Percentiles rank a stretch among this genome's conserved stretches.
Evolutionary conservation across 2,797 vertebrate genomes (phyloP).

Genomic region (Miopithecus talapoin): DNA sequence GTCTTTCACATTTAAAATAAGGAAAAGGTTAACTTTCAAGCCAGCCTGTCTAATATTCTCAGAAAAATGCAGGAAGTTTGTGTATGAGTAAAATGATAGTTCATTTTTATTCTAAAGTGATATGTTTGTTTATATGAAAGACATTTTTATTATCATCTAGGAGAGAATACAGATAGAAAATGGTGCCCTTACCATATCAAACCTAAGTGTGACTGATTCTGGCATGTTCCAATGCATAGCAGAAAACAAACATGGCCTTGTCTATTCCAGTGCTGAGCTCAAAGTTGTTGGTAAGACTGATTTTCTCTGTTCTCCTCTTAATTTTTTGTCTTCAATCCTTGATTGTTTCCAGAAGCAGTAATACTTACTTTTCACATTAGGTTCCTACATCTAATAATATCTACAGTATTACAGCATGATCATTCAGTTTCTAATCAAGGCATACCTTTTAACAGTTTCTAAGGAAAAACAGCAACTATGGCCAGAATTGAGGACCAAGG

Average conservation of each 20-base stretch:
- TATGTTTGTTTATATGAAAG: slow-evolving; percentile 20
- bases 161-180: slow-evolving; percentile 95
- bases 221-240: slow-evolving; percentile 98
- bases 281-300: slow-evolving; percentile 94
- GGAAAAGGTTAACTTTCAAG: background rate
- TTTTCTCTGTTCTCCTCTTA: slow-evolving; percentile 1
- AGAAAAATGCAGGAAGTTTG: background rate
- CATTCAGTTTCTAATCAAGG: slow-evolving; percentile 57
- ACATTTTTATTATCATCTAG: slow-evolving; percentile 84
- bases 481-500: slow-evolving; percentile 28
- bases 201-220: slow-evolving; percentile 93
- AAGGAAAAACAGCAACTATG: slow-evolving; percentile 15
- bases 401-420: background rate
- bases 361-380: background rate
- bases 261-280: slow-evolving; percentile 94
- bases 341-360: background rate
- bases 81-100: background rate
- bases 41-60: background rate
- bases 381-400: background rate
- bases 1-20: background rate
- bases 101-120: background rate
- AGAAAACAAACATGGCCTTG: slow-evolving; percentile 96
- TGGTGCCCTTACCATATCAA: slow-evolving; percentile 92
- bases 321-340: background rate
- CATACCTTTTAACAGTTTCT: slow-evolving; percentile 63